Evolutionary conservation across 2,797 vertebrate species (phyloP).

Genomic region (Carcharodon carcharias): DNA sequence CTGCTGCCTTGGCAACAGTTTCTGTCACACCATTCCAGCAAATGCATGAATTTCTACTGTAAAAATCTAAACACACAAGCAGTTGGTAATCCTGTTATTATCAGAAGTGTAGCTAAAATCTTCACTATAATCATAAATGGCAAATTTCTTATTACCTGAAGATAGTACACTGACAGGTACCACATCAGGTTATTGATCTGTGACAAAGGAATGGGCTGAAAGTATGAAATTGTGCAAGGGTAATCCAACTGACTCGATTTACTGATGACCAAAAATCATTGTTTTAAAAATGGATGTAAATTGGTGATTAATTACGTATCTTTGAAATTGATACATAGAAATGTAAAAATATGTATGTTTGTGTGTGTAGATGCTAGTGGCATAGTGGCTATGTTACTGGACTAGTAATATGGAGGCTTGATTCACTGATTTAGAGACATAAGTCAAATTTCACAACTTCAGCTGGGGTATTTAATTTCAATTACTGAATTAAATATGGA

Average conservation of each 20-base stretch:
- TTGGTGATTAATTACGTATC: not conserved
- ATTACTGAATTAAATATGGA: no score
- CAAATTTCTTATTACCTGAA: not conserved
- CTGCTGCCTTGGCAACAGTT: slow-evolving; percentile 1
- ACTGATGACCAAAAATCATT: not conserved
- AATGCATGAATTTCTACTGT: not conserved
- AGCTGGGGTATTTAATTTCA: no score
- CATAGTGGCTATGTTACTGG: no score
- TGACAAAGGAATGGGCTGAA: not conserved
- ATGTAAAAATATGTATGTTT: no score
- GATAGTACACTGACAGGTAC: not conserved
- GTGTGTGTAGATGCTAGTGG: no score
- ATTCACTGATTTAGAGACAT: no score
- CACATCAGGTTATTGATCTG: not conserved
- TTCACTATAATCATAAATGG: not conserved
- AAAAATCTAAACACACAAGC: not conserved
- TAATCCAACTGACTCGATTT: not conserved
- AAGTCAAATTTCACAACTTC: no score
- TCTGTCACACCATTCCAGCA: not conserved
- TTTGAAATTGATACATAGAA: not conserved
- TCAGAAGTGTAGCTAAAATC: not conserved
- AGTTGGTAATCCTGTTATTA: not conserved
- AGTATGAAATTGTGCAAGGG: not conserved
- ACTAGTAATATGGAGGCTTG: no score
- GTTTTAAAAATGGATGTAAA: not conserved